Evolutionary conservation across 1,140 invertebrate species (phyloP).

Genomic region (Drosophila ogumai): DNA sequence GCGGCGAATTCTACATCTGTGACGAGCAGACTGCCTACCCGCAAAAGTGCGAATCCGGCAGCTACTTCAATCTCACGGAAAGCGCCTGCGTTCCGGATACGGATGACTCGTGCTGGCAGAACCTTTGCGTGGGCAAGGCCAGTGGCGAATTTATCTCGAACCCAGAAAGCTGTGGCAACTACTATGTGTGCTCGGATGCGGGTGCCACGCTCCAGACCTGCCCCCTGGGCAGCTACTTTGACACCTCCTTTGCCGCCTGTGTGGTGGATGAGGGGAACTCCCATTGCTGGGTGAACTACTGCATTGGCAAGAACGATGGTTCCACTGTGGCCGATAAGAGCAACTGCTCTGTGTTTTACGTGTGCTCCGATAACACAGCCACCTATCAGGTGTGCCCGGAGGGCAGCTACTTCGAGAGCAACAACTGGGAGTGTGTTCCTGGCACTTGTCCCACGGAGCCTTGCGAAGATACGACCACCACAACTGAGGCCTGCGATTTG

Average conservation of each 20-base stretch:
- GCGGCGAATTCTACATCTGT: constrained; percentile 67
- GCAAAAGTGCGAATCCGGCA: constrained; percentile 56
- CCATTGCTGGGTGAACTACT: constrained; percentile 66
- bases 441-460: constrained; percentile 41
- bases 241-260: not conserved
- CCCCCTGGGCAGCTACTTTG: constrained; percentile 51
- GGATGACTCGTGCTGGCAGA: constrained; percentile 55
- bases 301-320: constrained; percentile 51
- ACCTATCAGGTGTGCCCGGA: constrained; percentile 31
- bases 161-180: constrained; percentile 37
- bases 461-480: constrained; percentile 26
- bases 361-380: constrained; percentile 37
- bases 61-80: constrained; percentile 46
- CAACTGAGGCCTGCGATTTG: constrained; percentile 21
- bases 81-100: constrained; percentile 53
- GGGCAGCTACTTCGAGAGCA: constrained; percentile 32
- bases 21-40: constrained; percentile 63
- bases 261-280: constrained; percentile 38
- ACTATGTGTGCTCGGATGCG: constrained; percentile 50
- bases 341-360: constrained; percentile 52
- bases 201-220: constrained; percentile 44
- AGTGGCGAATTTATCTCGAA: constrained; percentile 21
- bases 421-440: constrained; percentile 30
- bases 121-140: constrained; percentile 40
- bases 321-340: constrained; percentile 19